Conservation (phyloP, 2,888 invertebrate genomes). For the Fragum whitleyi region DNA sequence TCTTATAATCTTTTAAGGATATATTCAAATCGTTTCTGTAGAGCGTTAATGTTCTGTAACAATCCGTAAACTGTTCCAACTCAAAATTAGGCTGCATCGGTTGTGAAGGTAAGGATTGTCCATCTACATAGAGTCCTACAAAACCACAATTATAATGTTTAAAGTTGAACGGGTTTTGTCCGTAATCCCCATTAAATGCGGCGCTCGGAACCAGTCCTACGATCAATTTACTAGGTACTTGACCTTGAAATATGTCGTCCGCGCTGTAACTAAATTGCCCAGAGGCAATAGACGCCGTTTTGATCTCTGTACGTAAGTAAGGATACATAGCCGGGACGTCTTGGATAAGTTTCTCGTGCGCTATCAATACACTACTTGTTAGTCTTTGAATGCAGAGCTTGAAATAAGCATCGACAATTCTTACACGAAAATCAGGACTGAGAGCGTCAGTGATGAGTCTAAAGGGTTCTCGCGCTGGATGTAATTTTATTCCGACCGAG, state of each 20-base stretch:
- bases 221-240: no score
- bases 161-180: conserved; percentile 40
- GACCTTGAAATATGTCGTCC: conserved; percentile 47
- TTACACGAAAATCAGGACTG: conserved; percentile 23
- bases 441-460: conserved; percentile 39
- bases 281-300: conserved; percentile 44
- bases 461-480: conserved; percentile 43
- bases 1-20: conserved; percentile 33
- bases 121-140: no score
- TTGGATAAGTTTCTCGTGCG: conserved; percentile 34
- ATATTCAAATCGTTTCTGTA: no score
- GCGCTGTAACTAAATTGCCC: conserved; percentile 44
- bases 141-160: conserved; percentile 37
- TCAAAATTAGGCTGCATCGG: no score
- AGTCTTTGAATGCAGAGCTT: conserved; percentile 55
- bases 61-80: no score
- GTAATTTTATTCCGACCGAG: no score
- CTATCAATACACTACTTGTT: conserved; percentile 33
- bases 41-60: no score
- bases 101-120: no score
- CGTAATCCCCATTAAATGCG: conserved; percentile 41
- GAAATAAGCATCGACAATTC: conserved; percentile 49
- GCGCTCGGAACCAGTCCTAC: no score
- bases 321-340: conserved; percentile 51
- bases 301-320: conserved; percentile 41